phyloP scores from a whole-genome alignment of 2,888 invertebrate genomes.

The Agonopterix arenella region DNA sequence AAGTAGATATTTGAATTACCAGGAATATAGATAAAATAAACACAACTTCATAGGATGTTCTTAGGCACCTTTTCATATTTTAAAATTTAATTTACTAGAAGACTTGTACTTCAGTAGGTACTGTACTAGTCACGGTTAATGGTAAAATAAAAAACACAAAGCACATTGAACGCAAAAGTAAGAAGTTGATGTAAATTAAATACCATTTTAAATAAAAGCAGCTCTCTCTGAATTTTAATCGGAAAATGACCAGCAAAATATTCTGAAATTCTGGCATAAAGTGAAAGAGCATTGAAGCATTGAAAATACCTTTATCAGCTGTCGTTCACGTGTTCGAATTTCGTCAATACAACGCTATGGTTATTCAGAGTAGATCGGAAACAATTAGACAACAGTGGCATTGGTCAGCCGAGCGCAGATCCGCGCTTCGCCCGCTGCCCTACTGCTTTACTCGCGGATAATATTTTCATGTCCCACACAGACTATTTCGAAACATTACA shows the following conservation, averaged over 20 bases:
- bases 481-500: neutral
- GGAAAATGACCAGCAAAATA: constrained; percentile 8
- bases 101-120: too few relatives aligned
- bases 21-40: too few relatives aligned
- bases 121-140: too few relatives aligned
- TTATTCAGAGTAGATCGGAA: constrained; percentile 70
- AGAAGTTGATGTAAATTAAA: too few relatives aligned
- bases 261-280: constrained; percentile 14
- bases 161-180: too few relatives aligned
- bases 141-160: too few relatives aligned
- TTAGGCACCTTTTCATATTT: too few relatives aligned
- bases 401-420: constrained; percentile 70
- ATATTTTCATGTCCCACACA: constrained; percentile 27
- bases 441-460: constrained; percentile 53
- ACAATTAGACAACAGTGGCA: constrained; percentile 72
- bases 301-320: constrained; percentile 39
- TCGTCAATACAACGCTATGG: constrained; percentile 59
- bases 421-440: constrained; percentile 48
- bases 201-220: too few relatives aligned
- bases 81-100: too few relatives aligned
- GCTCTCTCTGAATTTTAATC: neutral
- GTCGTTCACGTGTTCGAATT: constrained; percentile 63
- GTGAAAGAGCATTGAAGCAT: constrained; percentile 33
- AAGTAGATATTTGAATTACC: too few relatives aligned
- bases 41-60: too few relatives aligned